Conservation (phyloP, 2,888 invertebrate genomes). For the Prenolepis imparis region DNA sequence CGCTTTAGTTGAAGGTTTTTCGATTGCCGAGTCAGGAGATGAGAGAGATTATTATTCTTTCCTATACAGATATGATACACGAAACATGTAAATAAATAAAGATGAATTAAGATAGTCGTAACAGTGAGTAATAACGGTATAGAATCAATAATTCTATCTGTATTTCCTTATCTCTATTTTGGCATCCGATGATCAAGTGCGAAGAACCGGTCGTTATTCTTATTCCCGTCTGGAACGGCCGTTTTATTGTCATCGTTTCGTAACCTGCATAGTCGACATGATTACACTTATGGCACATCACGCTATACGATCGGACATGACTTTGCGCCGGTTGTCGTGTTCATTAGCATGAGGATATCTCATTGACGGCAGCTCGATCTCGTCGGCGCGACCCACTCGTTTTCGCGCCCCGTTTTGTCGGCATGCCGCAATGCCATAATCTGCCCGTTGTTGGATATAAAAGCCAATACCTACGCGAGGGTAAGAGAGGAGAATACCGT, state of each 20-base stretch:
- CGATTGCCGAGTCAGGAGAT: not conserved
- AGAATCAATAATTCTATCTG: conserved; percentile 16
- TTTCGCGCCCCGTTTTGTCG: conserved; percentile 56
- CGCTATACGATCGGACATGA: conserved; percentile 70
- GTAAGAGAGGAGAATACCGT: conserved; percentile 39
- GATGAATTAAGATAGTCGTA: not conserved
- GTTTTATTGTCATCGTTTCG: conserved; percentile 64
- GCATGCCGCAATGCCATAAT: conserved; percentile 37
- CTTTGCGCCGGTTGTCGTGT: conserved; percentile 75
- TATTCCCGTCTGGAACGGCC: conserved; percentile 53
- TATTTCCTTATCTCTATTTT: conserved; percentile 9
- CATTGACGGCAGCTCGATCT: conserved; percentile 69
- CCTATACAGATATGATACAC: not conserved
- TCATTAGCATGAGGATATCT: conserved; percentile 75
- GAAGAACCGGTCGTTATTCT: conserved; percentile 64
- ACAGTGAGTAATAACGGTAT: not conserved
- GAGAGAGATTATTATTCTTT: not conserved
- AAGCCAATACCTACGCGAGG: conserved; percentile 48
- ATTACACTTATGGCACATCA: conserved; percentile 57
- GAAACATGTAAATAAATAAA: not conserved
- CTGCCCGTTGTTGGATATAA: conserved; percentile 45
- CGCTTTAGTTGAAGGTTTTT: not conserved
- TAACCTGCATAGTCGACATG: conserved; percentile 62
- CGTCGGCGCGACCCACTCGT: conserved; percentile 57
- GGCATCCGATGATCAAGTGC: conserved; percentile 38